Evolutionary conservation across 2,888 invertebrate species (phyloP).

Genomic region (Balanococcus diminutus): DNA sequence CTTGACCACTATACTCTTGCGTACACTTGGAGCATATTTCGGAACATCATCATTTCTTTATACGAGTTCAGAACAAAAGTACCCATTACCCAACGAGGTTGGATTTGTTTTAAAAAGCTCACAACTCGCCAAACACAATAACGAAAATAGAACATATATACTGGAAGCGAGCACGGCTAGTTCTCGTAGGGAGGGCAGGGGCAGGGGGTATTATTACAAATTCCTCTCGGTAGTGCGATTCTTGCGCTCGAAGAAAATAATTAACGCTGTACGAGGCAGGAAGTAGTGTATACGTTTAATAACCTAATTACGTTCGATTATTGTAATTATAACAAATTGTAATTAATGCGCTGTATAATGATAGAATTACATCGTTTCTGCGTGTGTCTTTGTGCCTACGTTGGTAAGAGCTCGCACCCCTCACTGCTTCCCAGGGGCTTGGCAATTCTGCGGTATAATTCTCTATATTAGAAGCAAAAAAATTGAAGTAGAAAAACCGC

Average conservation of each 20-base stretch:
- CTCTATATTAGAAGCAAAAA: no score
- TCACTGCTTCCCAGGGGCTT: no score
- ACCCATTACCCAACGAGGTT: not conserved
- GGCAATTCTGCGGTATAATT: no score
- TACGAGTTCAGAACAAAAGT: not conserved
- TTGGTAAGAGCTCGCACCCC: no score
- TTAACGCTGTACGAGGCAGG: conserved; percentile 8
- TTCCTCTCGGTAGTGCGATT: not conserved
- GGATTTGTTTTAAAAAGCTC: not conserved
- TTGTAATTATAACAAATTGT: conserved; percentile 26
- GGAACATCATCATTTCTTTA: no score
- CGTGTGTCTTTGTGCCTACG: no score
- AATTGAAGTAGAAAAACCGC: not conserved
- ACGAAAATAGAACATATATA: not conserved
- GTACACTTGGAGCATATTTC: not conserved
- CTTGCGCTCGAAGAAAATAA: not conserved
- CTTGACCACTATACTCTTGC: no score
- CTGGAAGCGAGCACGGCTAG: not conserved
- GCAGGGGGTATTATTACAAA: not conserved
- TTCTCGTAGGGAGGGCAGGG: no score
- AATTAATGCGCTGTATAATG: conserved; percentile 22
- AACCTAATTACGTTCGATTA: conserved; percentile 20
- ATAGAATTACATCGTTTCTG: conserved; percentile 21
- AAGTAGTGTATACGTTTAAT: conserved; percentile 11
- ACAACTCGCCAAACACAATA: not conserved